Evolutionary conservation across 2,113 vertebrate genomes (phyloP), one percentile per base, ranked within the genome.

Genomic region (Callithrix jacchus): DNA sequence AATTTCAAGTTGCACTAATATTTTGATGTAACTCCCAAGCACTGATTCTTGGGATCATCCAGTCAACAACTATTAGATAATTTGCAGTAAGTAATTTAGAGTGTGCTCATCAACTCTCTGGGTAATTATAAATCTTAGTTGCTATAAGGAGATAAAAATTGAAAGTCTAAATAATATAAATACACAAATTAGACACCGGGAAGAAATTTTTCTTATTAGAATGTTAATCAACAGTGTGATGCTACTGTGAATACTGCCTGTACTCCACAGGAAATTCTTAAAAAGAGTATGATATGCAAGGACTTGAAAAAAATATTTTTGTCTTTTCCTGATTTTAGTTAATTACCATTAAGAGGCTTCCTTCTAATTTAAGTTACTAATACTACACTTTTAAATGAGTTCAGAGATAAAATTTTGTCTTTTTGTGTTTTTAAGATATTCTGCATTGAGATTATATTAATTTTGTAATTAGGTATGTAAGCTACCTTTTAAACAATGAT

Each of bases 1-100:
- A 37, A 71, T 61, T 86, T 83, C 17, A 95, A 94, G 73, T 91
- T 83, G 71, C 32, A 76, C 47, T 87, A 68, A 88, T 84, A 91
- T 49, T 94, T 81, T 88, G 30, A 77, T 45, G 23, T 68, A 79
- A 79, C 58, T 91, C 40, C 84, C 35, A 76, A 49, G 49, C 37
- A 42, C 77, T 45, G 32, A 77, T 74, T n/a, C 56, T 37, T 77
- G 49, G 47, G 23, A 64, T 18, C 42, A 71, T 6, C 42, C 68
- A 81, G 52, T 82, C 70, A 90, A 81, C 49, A 81, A 5, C 82
- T 71, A 66, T 91, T 66, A 52, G 56, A 82, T 79, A 35, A 77
- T 40, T 12, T 71, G 40, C 27, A 73, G 54, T 77, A 87, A 40
- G 32, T 87, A 80, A 74, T 54, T 82, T 54, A 79, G 68, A 94